These are phyloP conservation scores for Aethes cnicana DNA, from an alignment of 2,888 invertebrate genomes.

Conservation along the genomic window DNA sequence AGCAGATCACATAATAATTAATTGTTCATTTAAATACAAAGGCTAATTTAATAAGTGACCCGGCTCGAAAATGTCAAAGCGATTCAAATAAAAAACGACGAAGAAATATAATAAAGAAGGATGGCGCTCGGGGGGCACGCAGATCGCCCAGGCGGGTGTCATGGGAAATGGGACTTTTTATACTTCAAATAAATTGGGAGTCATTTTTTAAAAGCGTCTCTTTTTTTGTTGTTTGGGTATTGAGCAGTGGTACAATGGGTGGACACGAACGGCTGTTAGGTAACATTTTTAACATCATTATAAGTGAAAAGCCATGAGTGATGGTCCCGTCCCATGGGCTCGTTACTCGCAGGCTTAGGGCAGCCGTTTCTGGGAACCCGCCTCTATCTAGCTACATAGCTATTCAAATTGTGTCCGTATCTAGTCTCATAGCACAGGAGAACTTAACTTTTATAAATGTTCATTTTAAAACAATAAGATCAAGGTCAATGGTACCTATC, in stretches of 20 bases:
- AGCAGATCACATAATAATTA: constrained; percentile 64
- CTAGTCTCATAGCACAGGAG: background rate
- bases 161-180: constrained; percentile 76
- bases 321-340: constrained; percentile 50
- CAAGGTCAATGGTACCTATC: too few species aligned
- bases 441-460: background rate
- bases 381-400: constrained; percentile 10
- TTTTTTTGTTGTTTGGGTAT: constrained; percentile 66
- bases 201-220: constrained; percentile 70
- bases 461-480: too few species aligned
- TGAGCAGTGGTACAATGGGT: constrained; percentile 75
- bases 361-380: constrained; percentile 22
- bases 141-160: constrained; percentile 72
- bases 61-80: constrained; percentile 77
- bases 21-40: constrained; percentile 81
- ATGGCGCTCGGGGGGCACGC: constrained; percentile 58
- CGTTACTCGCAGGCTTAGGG: constrained; percentile 40
- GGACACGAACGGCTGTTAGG: constrained; percentile 77
- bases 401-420: constrained; percentile 15
- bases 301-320: constrained; percentile 77
- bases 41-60: constrained; percentile 81
- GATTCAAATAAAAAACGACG: constrained; percentile 71
- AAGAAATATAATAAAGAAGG: constrained; percentile 66
- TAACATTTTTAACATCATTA: constrained; percentile 82
- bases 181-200: constrained; percentile 78